Evolutionary conservation across 2,797 vertebrate species (phyloP).

Genomic region (Sternarchorhynchus goeldii): DNA sequence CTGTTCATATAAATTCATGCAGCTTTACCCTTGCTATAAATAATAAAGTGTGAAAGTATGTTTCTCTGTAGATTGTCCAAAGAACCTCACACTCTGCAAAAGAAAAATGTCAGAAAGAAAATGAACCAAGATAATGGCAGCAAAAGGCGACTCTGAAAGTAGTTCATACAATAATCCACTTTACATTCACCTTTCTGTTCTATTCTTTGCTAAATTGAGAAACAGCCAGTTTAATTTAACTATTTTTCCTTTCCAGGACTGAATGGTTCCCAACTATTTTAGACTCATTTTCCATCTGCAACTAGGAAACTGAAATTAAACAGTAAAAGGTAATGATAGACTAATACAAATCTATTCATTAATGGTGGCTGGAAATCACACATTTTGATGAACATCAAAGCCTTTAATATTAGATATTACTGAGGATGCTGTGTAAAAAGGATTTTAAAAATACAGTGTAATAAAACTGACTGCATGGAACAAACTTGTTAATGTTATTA

Average conservation of each 20-base stretch:
- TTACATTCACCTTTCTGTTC: slow-evolving; percentile 24
- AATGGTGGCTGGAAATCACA: slow-evolving; percentile 13
- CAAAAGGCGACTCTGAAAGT: slow-evolving; percentile 12
- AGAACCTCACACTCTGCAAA: no score
- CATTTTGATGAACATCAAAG: background rate
- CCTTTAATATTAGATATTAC: background rate
- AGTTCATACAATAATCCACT: slow-evolving; percentile 34
- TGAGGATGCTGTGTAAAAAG: background rate
- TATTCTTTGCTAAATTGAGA: slow-evolving; percentile 40
- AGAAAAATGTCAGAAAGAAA: no score
- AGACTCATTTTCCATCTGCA: slow-evolving; percentile 19
- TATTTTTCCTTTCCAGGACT: slow-evolving; percentile 9
- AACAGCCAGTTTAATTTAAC: background rate
- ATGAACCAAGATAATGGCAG: no score
- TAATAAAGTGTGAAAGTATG: no score
- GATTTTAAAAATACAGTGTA: background rate
- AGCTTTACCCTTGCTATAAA: no score
- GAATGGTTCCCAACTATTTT: slow-evolving; percentile 34
- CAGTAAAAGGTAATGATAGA: slow-evolving; percentile 11
- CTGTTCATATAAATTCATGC: no score
- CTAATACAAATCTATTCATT: slow-evolving; percentile 23
- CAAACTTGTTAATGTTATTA: no score
- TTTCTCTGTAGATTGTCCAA: no score
- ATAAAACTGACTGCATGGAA: background rate
- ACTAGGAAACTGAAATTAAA: slow-evolving; percentile 21